Base-by-base conservation (phyloP, 2,797 vertebrate species). In the Sebastes trivittatus region DNA sequence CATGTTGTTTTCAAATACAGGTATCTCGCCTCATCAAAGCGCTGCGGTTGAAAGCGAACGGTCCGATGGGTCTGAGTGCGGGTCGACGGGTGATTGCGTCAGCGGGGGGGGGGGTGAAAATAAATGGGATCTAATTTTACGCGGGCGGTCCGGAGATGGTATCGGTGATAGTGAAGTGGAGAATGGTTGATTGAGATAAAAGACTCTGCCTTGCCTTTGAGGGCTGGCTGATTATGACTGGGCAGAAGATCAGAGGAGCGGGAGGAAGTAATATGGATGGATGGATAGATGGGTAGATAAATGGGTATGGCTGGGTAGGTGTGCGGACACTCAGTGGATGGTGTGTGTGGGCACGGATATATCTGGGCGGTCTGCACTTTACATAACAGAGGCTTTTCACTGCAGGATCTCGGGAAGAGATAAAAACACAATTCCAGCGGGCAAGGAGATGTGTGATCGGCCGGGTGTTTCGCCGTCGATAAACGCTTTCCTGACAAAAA, bases 121-220 rank as follows among this genome's bases (percentile, higher is more conserved):
- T 67, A 65, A 32, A 60, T 2, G 2, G 61, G 38, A 79, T 80
- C 60, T 84, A 61, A 88, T 88, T 84, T 89, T 46, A 78, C 62
- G 29, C 81, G 60, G 66, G 69, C 82, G 78, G 81, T 79, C 75
- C 54, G 11, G 71, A 83, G 84, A 88, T 79, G 83, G 32, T 70
- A 38, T 65, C 8, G 16, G 75, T 22, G 83, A 88, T 73, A 27
- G 85, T 32, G 63, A 63, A 77, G 72, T 78, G 78, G 66, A 71
- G 79, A 85, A 71, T 23, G 81, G 72, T 20, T 88, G 88, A 92
- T 84, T 89, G 85, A 92, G 91, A 93, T 93, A 80, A 90, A 93
- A 90, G 84, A 90, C 63, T 38, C 23, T 27, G 82, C 46, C 71
- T 80, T 27, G 76, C 71, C 88, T 90, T 82, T 67, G 79, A 92